These are phyloP conservation scores for Nebria ingens DNA, from an alignment of 1,140 invertebrate species.

Conservation along the genomic window DNA sequence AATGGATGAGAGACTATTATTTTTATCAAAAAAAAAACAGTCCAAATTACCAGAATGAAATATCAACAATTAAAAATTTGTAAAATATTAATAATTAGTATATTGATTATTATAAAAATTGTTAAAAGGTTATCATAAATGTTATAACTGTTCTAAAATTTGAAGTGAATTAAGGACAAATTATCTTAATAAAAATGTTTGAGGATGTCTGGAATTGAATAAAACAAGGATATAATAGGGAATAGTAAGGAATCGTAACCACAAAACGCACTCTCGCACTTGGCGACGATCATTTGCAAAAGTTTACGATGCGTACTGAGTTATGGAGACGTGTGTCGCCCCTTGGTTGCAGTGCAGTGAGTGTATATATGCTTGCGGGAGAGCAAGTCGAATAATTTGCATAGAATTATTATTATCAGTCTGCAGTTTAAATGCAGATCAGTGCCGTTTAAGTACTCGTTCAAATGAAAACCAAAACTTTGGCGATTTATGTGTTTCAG, in stretches of 20 bases:
- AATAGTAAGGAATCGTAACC: not conserved
- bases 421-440: slow-evolving; percentile 12
- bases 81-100: no score
- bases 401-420: slow-evolving; percentile 11
- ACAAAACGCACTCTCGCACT: not conserved
- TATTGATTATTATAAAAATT: no score
- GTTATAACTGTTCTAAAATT: no score
- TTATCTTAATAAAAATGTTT: no score
- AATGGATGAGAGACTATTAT: not conserved
- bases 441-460: slow-evolving; percentile 8
- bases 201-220: no score
- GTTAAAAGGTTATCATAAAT: no score
- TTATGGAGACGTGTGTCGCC: not conserved
- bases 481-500: slow-evolving; percentile 5
- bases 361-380: not conserved
- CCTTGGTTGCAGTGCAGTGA: not conserved
- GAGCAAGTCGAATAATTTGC: slow-evolving; percentile 7
- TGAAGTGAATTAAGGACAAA: no score
- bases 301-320: not conserved
- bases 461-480: slow-evolving; percentile 8
- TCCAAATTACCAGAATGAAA: no score
- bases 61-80: no score
- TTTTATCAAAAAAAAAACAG: no score
- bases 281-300: no score
- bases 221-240: no score